Percentiles rank a stretch among this genome's conserved stretches.
Evolutionary conservation across 2,797 vertebrate genomes (phyloP).

Genomic region (Sebastes ruberrimus): DNA sequence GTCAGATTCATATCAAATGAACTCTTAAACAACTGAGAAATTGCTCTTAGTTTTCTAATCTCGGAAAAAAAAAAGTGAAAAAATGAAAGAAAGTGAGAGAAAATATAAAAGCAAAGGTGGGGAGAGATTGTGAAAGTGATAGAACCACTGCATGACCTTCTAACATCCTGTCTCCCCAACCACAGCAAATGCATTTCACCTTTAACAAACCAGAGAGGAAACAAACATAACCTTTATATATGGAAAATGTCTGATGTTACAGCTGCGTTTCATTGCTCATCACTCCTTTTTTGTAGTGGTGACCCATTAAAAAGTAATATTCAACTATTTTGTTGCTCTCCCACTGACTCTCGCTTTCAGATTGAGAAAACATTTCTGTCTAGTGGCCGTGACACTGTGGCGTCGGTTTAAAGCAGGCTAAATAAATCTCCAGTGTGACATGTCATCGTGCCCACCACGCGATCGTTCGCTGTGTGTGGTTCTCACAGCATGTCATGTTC

Average conservation of each 20-base stretch:
- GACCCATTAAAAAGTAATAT: slow-evolving; percentile 15
- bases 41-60: background rate
- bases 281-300: background rate
- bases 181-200: slow-evolving; percentile 42
- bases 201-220: slow-evolving; percentile 41
- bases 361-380: slow-evolving; percentile 22
- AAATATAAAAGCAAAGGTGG: slow-evolving; percentile 4
- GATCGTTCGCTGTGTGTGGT: slow-evolving; percentile 16
- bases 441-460: background rate
- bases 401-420: background rate
- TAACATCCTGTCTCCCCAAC: slow-evolving; percentile 61
- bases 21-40: background rate
- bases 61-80: background rate
- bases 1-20: background rate
- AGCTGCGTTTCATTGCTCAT: slow-evolving; percentile 25
- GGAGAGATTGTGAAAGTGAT: slow-evolving; percentile 9
- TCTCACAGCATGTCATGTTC: slow-evolving; percentile 11
- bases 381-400: background rate
- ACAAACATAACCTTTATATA: slow-evolving; percentile 43
- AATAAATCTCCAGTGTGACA: slow-evolving; percentile 2
- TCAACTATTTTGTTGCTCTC: slow-evolving; percentile 9
- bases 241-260: slow-evolving; percentile 58
- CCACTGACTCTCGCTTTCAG: slow-evolving; percentile 57
- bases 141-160: slow-evolving; percentile 52
- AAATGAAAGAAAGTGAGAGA: background rate